Percentiles rank a stretch among this genome's conserved stretches.
phyloP scores from a whole-genome alignment of 2,797 vertebrate genomes.

The Rhynchonycteris naso region DNA sequence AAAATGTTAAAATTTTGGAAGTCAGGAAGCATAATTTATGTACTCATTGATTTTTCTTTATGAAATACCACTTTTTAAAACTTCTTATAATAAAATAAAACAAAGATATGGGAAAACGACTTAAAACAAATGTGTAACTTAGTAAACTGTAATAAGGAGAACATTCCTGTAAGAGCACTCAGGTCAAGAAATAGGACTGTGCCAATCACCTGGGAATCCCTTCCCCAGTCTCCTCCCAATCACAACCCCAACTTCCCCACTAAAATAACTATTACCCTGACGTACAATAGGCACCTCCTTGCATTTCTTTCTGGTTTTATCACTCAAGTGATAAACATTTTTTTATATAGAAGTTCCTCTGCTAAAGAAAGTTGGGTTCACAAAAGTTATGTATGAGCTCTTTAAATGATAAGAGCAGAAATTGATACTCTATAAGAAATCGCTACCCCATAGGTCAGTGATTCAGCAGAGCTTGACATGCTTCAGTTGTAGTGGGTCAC shows the following conservation, averaged over 20 bases:
- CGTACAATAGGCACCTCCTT: not conserved
- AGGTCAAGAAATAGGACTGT: not conserved
- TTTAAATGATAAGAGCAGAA: not conserved
- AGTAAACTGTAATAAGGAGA: not conserved
- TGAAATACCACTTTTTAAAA: conserved; percentile 35
- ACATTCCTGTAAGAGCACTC: not conserved
- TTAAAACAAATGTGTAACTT: not conserved
- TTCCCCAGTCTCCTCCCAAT: rapidly evolving
- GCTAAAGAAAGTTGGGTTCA: not conserved
- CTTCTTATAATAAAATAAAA: conserved; percentile 45
- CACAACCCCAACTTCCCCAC: too few species aligned
- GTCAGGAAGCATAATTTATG: not conserved
- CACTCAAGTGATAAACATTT: not conserved
- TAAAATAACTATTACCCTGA: not conserved
- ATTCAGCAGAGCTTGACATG: not conserved
- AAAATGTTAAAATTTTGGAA: conserved; percentile 50
- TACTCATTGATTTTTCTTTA: conserved; percentile 35
- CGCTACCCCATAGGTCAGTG: not conserved
- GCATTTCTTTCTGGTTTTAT: not conserved
- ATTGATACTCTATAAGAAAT: not conserved
- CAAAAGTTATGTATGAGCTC: not conserved
- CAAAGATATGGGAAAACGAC: not conserved
- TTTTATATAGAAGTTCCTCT: not conserved
- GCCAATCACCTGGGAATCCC: not conserved
- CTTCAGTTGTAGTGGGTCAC: not conserved